A percentile compares a stretch with the other conserved stretches of the same genome.
phyloP scores from a whole-genome alignment of 2,888 invertebrate genomes.

The Drosophila rubida region DNA sequence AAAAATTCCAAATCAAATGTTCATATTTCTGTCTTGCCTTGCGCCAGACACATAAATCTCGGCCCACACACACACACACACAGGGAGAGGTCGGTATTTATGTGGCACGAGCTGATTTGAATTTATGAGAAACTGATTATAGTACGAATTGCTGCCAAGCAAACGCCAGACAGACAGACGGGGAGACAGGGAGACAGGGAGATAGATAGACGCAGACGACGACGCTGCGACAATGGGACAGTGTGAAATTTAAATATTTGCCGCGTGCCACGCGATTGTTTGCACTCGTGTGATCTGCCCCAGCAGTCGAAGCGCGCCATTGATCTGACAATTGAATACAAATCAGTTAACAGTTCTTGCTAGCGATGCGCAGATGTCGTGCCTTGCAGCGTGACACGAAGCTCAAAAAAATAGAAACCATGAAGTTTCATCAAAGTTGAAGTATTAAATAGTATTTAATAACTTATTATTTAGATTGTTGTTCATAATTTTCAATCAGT shows the following conservation, averaged over 20 bases:
- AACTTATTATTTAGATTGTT: no score
- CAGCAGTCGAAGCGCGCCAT: not conserved
- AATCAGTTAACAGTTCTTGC: not conserved
- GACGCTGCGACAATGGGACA: slow-evolving; percentile 39
- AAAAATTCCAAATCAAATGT: slow-evolving; percentile 56
- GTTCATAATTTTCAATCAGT: no score
- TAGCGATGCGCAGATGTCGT: not conserved
- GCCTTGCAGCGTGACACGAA: not conserved
- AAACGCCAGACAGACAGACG: not conserved
- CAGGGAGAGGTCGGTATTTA: slow-evolving; percentile 48
- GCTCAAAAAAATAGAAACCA: no score
- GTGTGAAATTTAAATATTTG: slow-evolving; percentile 30
- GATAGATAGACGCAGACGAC: slow-evolving; percentile 15
- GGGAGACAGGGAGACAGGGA: no score
- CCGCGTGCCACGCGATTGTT: slow-evolving; percentile 60
- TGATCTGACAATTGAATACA: slow-evolving; percentile 9
- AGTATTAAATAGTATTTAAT: no score
- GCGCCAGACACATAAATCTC: slow-evolving; percentile 82
- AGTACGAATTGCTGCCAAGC: slow-evolving; percentile 35
- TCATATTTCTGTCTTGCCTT: slow-evolving; percentile 69
- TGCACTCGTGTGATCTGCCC: slow-evolving; percentile 3
- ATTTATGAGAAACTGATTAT: slow-evolving; percentile 83
- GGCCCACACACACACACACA: slow-evolving; percentile 50
- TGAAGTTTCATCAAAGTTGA: no score
- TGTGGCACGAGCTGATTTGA: slow-evolving; percentile 70